These are phyloP conservation scores for Odocoileus virginianus DNA, from an alignment of 2,113 vertebrate genomes.

Conservation along the genomic window DNA sequence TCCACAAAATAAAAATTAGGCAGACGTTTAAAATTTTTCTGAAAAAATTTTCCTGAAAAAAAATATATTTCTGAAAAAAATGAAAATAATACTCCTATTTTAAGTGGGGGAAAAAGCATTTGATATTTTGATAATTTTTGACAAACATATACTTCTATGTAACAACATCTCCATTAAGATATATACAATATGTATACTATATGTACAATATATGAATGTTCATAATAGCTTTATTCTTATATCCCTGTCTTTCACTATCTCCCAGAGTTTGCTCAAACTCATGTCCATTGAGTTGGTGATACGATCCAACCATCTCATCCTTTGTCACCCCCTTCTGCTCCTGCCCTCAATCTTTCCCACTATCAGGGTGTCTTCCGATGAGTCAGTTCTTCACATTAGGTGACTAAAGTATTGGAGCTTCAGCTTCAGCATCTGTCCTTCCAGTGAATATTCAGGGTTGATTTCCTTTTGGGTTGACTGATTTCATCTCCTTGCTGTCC, in stretches of 20 bases:
- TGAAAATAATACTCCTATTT: not conserved
- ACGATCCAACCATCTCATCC: not conserved
- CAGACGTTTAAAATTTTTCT: constrained; percentile 2
- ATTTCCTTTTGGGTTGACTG: not conserved
- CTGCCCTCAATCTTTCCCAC: not conserved
- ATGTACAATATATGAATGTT: not conserved
- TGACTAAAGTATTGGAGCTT: not conserved
- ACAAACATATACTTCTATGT: not conserved
- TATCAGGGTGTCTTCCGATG: not conserved
- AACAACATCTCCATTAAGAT: not conserved
- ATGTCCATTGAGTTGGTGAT: not conserved
- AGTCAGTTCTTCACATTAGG: not conserved
- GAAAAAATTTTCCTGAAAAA: not conserved
- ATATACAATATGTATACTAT: not conserved
- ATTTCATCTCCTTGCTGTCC: not conserved
- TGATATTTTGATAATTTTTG: not conserved
- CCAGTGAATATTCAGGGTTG: not conserved
- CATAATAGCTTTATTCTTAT: not conserved
- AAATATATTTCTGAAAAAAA: not conserved
- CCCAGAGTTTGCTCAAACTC: not conserved
- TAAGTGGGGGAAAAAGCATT: not conserved
- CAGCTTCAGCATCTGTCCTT: not conserved
- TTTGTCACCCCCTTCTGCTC: accelerated
- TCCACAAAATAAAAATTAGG: not conserved
- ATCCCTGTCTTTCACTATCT: not conserved